phyloP scores from a whole-genome alignment of 1,140 invertebrate species.

The Lepidurus packardi region DNA sequence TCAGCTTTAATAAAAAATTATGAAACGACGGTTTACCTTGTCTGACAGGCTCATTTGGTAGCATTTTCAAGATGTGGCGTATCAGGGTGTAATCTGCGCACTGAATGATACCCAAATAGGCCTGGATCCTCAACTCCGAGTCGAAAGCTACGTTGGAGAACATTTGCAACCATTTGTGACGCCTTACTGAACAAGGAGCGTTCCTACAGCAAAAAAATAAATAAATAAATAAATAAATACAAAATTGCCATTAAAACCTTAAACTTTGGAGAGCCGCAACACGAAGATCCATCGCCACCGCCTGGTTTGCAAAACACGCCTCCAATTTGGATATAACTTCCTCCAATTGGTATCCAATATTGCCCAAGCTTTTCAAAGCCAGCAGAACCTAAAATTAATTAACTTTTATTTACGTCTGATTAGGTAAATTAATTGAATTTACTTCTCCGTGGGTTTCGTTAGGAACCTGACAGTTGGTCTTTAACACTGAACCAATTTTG shows the following conservation, averaged over 20 bases:
- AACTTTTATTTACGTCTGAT: not conserved
- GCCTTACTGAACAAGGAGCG: slow-evolving; percentile 22
- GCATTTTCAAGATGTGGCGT: slow-evolving; percentile 59
- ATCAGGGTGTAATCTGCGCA: slow-evolving; percentile 74
- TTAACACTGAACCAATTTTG: slow-evolving; percentile 13
- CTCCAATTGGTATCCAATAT: slow-evolving; percentile 30
- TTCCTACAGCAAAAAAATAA: slow-evolving; percentile 17
- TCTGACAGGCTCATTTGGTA: slow-evolving; percentile 58
- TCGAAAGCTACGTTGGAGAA: slow-evolving; percentile 66
- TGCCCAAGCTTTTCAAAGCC: slow-evolving; percentile 25
- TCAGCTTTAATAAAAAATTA: not conserved
- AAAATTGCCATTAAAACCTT: not conserved
- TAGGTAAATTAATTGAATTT: slow-evolving; percentile 13
- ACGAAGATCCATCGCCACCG: slow-evolving; percentile 13
- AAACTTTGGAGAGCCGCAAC: slow-evolving; percentile 25
- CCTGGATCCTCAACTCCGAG: slow-evolving; percentile 75
- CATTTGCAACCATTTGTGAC: slow-evolving; percentile 41
- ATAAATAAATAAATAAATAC: slow-evolving; percentile 3
- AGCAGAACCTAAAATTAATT: slow-evolving; percentile 23
- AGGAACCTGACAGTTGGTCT: slow-evolving; percentile 23
- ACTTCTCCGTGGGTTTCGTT: not conserved
- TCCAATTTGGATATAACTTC: not conserved
- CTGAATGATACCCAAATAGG: slow-evolving; percentile 82
- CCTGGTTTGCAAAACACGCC: slow-evolving; percentile 23
- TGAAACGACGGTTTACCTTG: slow-evolving; percentile 43